Base-by-base conservation (phyloP, 1,140 invertebrate genomes). In the Drosophila insularis region DNA sequence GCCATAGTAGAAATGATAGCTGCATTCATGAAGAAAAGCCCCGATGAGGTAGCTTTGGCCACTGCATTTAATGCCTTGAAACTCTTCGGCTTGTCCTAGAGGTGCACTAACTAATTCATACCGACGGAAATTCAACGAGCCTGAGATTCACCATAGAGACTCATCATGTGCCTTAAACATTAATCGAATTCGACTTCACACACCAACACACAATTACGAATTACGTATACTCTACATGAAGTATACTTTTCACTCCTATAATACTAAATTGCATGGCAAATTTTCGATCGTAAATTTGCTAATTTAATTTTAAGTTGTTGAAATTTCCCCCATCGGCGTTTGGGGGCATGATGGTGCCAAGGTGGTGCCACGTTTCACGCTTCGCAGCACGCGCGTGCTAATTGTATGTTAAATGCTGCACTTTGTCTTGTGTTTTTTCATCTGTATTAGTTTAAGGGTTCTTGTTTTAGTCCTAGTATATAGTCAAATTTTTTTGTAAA, bases 41-140 rank as follows among this genome's bases (percentile, higher is more conserved):
- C 97, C 0, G 97, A 98, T 92, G 97, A 98, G 92, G 96, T 99
- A 14, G 98, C 98, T 1, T 92, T 98, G 64, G 95, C 97, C 39
- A 98, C 98, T 8, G 97, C 98, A 58, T 98, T 97, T 89, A 99
- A 98, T 93, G 97, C 98, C 67, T 93, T 98, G 35, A 98, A 98
- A 93, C 91, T 99, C 13, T 99, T 98, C 92, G 97, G 97, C 23
- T 93, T 99, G 60, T 96, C 95, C 91, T 95, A 96, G 67, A 23
- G 37, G 27, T 71, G 67, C 71, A 59, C 39, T n/a, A 65, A 65
- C 63, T 56, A 64, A 66, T 65, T 71, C 59, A 69, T 11, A 59
- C 17, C 17, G 14, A 71, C 53, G 50, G 32, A 8, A 68, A 43
- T 73, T 65, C 21, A 81, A 71, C 63, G 71, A 89, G 84, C 84